Conservation (phyloP, 2,888 invertebrate genomes). For the Caenorhabditis sp. region DNA sequence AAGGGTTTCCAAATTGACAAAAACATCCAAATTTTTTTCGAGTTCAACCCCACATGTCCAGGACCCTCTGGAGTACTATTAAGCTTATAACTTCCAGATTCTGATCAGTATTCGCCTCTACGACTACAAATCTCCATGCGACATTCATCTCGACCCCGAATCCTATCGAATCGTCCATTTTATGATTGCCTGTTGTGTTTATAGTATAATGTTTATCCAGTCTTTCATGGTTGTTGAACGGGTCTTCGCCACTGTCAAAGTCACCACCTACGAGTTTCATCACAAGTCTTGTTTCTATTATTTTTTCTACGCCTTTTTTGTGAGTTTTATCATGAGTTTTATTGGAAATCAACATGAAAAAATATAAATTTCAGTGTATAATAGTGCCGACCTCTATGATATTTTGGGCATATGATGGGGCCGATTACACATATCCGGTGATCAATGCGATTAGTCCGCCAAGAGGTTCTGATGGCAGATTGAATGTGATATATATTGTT, state of each 20-base stretch:
- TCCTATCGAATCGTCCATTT: constrained; percentile 27
- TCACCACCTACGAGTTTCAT: constrained; percentile 25
- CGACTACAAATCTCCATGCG: constrained; percentile 18
- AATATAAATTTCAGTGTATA: constrained; percentile 19
- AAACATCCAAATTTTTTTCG: too few relatives aligned
- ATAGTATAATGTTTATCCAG: constrained; percentile 34
- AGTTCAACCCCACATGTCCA: too few relatives aligned
- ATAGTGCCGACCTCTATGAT: constrained; percentile 19
- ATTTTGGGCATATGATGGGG: constrained; percentile 29
- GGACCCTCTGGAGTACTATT: too few relatives aligned
- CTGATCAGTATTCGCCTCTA: constrained; percentile 21
- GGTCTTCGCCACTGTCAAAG: constrained; percentile 27
- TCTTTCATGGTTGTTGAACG: constrained; percentile 33
- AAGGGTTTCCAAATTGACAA: too few relatives aligned
- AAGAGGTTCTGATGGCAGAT: constrained; percentile 20
- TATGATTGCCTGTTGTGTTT: constrained; percentile 25
- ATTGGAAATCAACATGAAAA: not conserved
- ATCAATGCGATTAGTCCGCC: constrained; percentile 36
- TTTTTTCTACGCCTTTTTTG: not conserved
- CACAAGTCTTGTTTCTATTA: constrained; percentile 18
- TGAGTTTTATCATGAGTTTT: too few relatives aligned
- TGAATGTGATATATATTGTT: constrained; percentile 29
- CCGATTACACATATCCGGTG: constrained; percentile 24
- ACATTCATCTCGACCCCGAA: constrained; percentile 17
- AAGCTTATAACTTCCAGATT: too few relatives aligned